Base-by-base conservation (phyloP, 2,888 invertebrate species). In the Byasa hedistus region DNA sequence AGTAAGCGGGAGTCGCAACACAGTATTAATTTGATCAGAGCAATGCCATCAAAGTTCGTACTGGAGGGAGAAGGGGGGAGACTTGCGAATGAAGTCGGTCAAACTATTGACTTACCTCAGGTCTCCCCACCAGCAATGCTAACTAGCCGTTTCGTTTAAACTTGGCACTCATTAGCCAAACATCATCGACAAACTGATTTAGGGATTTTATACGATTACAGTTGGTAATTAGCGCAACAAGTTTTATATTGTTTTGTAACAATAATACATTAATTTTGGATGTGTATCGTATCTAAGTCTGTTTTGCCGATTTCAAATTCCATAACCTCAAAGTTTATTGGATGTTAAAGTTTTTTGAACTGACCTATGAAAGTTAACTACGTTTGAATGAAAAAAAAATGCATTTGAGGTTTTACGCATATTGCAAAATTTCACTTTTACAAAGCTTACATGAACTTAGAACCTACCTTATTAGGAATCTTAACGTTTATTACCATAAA, bases 21-120 rank as follows among this genome's bases (percentile, higher is more conserved):
- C 70, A 76, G 75, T 79, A 84, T 79, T 86, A 82, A 85, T 84
- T 84, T 79, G 79, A 86, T 86, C 80, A 78, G 72, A 76, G 77
- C 71, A 79, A 79, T 80, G 77, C 77, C 76, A 79, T 79, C 78
- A 77, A 82, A 83, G 77, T 85, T 83, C 68, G 70, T 59, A 5
- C 21, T 10, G 52, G 52, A 52, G 21, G 21, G 52, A 52, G 52
- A 10, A n/a, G 58, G 22, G 51, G 19, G 27, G 58, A 56, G 44
- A 66, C 63, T 63, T 63, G 68, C 72, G 71, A 66, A 70, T 68
- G 68, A 77, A 77, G 76, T 74, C 69, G 70, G 72, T 69, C 74
- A 70, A 79, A 79, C 72, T 77, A 77, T 78, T 76, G 75, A 77
- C 76, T 77, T 75, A 73, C 72, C 73, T 70, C 64, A 68, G 65